These are phyloP conservation scores for Pseudochirops corinnae DNA, from an alignment of 2,797 vertebrate genomes.

Conservation along the genomic window DNA sequence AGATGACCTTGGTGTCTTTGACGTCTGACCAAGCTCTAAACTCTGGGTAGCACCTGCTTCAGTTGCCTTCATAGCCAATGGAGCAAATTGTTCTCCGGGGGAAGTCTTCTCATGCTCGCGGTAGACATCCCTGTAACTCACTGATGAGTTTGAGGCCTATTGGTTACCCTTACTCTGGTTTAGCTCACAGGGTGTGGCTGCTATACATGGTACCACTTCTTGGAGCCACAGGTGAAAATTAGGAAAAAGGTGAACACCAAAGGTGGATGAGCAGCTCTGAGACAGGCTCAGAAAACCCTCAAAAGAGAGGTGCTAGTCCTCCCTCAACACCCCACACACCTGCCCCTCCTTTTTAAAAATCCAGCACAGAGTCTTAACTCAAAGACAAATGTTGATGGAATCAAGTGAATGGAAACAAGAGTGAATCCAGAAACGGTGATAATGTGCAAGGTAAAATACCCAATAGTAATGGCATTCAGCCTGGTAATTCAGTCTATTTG, in stretches of 20 bases:
- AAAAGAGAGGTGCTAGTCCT: not conserved
- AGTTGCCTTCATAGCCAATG: not conserved
- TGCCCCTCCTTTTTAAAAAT: not conserved
- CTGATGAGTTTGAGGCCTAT: not conserved
- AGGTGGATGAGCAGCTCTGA: not conserved
- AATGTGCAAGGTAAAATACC: conserved; percentile 10
- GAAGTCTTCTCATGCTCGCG: not conserved
- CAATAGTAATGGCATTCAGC: not conserved
- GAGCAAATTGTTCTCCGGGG: not conserved
- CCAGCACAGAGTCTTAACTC: not conserved
- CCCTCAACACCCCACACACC: not conserved
- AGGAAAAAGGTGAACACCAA: not conserved
- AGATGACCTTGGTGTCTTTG: not conserved
- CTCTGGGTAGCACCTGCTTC: not conserved
- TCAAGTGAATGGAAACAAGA: not conserved
- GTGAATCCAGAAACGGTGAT: not conserved
- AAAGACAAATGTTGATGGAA: conserved; percentile 34
- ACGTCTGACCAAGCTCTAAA: not conserved
- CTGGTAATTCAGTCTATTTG: conserved; percentile 46
- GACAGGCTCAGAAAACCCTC: not conserved
- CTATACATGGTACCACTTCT: not conserved
- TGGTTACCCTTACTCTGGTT: not conserved
- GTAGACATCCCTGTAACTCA: not conserved
- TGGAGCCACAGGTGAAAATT: not conserved
- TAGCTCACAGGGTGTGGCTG: not conserved